These are phyloP conservation scores for Augochlora pura DNA, from an alignment of 1,140 invertebrate species.

Conservation along the genomic window DNA sequence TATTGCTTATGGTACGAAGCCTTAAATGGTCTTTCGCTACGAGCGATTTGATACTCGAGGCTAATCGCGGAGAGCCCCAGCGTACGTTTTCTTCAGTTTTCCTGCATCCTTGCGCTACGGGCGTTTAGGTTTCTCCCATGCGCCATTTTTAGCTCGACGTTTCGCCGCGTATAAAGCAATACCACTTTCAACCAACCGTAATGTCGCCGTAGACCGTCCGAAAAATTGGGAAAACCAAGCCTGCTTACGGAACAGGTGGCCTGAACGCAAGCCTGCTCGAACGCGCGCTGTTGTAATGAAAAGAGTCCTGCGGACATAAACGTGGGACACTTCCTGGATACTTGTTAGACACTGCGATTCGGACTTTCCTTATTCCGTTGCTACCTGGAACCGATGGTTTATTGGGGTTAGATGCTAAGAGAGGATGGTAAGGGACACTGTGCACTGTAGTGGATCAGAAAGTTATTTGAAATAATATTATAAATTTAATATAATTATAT, in stretches of 20 bases:
- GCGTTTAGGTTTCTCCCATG: conserved; percentile 48
- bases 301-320: not conserved
- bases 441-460: too few relatives aligned
- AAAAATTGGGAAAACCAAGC: conserved; percentile 18
- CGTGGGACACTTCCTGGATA: not conserved
- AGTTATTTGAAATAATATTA: too few relatives aligned
- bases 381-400: not conserved
- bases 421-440: too few relatives aligned
- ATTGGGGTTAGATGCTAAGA: too few relatives aligned
- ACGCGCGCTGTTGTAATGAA: not conserved
- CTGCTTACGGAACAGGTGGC: not conserved
- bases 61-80: conserved; percentile 44
- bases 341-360: not conserved
- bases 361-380: not conserved
- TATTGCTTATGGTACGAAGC: conserved; percentile 61
- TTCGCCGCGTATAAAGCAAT: conserved; percentile 37
- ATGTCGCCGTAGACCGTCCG: not conserved
- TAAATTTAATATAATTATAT: too few relatives aligned
- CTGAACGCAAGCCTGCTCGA: not conserved
- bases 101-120: conserved; percentile 47
- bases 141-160: conserved; percentile 52
- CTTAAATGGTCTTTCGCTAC: conserved; percentile 63
- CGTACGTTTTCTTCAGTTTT: conserved; percentile 60
- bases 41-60: conserved; percentile 63
- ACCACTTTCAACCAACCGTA: conserved; percentile 47